Evolutionary conservation across 2,888 invertebrate genomes (phyloP).

Genomic region (Macropis europaea): DNA sequence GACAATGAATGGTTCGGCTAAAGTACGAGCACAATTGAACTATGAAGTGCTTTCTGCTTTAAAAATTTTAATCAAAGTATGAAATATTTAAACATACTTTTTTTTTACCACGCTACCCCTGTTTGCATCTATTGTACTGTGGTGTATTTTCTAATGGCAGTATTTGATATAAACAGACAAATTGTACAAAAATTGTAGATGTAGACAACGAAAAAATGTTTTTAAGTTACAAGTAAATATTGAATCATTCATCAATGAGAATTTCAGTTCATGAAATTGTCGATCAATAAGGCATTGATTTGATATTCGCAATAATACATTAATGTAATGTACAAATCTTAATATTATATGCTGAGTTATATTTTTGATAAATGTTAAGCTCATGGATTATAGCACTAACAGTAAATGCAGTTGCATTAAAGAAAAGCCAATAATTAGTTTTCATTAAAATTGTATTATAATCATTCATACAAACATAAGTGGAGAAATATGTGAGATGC

Average conservation of each 20-base stretch:
- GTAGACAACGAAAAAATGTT: constrained; percentile 11
- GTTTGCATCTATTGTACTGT: constrained; percentile 20
- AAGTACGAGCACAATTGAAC: constrained; percentile 34
- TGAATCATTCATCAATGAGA: constrained; percentile 12
- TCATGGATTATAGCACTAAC: constrained; percentile 51
- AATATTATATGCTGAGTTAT: constrained; percentile 26
- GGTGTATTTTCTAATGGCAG: constrained; percentile 55
- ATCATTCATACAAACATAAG: background rate
- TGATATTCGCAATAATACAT: constrained; percentile 52
- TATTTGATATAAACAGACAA: constrained; percentile 47
- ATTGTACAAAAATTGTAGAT: constrained; percentile 37
- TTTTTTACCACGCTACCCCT: constrained; percentile 27
- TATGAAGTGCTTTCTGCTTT: constrained; percentile 15
- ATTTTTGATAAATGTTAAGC: constrained; percentile 52
- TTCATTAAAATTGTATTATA: background rate
- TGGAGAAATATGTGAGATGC: background rate
- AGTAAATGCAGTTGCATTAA: constrained; percentile 20
- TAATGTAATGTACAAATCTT: constrained; percentile 39
- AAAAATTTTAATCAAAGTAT: constrained; percentile 9
- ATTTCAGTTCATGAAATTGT: constrained; percentile 42
- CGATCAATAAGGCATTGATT: constrained; percentile 72
- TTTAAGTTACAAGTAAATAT: constrained; percentile 19
- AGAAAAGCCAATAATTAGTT: background rate
- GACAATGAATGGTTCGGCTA: constrained; percentile 48
- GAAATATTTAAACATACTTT: constrained; percentile 23